A percentile compares a stretch with the other conserved stretches of the same genome.
Evolutionary conservation across 2,888 invertebrate species (phyloP).

Genomic region (Ochropleura plecta): DNA sequence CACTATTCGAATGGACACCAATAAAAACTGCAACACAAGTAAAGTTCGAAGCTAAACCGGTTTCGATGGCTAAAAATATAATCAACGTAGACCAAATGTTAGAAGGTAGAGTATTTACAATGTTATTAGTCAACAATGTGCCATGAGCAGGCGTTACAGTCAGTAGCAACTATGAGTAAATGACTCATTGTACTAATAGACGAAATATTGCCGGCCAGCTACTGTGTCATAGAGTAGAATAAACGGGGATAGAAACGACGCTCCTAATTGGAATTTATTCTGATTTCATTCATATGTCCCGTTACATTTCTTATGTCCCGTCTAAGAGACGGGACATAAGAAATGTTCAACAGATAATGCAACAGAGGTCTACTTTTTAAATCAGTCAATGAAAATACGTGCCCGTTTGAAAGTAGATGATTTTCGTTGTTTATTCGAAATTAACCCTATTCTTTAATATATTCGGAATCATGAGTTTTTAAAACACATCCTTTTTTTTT

Average conservation of each 20-base stretch:
- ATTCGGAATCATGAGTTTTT: no score
- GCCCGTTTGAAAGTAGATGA: no score
- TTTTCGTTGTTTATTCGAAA: no score
- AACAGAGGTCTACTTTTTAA: no score
- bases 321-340: no score
- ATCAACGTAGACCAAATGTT: not conserved
- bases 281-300: no score
- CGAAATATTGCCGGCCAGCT: conserved; percentile 19
- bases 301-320: no score
- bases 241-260: conserved; percentile 1
- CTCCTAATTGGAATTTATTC: not conserved
- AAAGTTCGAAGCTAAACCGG: conserved; percentile 22
- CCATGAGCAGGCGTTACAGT: conserved; percentile 33
- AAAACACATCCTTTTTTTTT: no score
- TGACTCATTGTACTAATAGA: conserved; percentile 41
- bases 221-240: conserved; percentile 20
- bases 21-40: conserved; percentile 28
- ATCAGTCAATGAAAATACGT: no score
- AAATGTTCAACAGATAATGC: not conserved
- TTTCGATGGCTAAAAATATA: conserved; percentile 37
- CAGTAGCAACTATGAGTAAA: conserved; percentile 32
- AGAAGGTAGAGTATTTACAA: conserved; percentile 4
- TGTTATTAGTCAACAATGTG: conserved; percentile 32
- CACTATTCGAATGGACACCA: conserved; percentile 8
- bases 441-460: no score